Conservation (phyloP, 2,888 invertebrate species). For the Spilarctia lutea region DNA sequence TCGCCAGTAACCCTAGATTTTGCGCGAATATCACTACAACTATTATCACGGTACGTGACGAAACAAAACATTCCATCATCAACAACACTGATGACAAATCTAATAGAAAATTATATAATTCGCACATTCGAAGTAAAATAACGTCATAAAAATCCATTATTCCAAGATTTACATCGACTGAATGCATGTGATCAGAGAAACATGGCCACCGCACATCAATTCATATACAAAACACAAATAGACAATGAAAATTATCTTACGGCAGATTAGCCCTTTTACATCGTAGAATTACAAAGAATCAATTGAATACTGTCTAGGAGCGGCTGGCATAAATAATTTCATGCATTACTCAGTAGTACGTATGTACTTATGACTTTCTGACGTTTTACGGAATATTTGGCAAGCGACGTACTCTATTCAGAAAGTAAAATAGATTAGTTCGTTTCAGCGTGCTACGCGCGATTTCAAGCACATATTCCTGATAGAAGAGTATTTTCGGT, state of each 20-base stretch:
- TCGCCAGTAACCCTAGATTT: constrained; percentile 80
- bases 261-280: constrained; percentile 63
- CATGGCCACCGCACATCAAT: constrained; percentile 82
- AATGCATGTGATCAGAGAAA: constrained; percentile 84
- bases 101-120: constrained; percentile 79
- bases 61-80: constrained; percentile 67
- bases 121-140: constrained; percentile 70
- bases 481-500: constrained; percentile 64
- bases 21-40: constrained; percentile 81
- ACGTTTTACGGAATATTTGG: constrained; percentile 87
- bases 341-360: constrained; percentile 84
- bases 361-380: constrained; percentile 86
- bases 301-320: constrained; percentile 77
- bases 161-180: constrained; percentile 71
- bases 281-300: constrained; percentile 75
- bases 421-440: constrained; percentile 74
- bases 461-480: constrained; percentile 62
- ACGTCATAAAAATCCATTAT: constrained; percentile 70
- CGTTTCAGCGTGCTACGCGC: constrained; percentile 72
- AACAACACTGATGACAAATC: constrained; percentile 62
- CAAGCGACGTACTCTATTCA: constrained; percentile 82
- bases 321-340: constrained; percentile 82
- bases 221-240: constrained; percentile 80
- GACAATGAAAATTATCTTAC: constrained; percentile 76
- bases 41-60: constrained; percentile 66